Base-by-base conservation (phyloP, 2,113 vertebrate species). In the Ptilonorhynchus violaceus region DNA sequence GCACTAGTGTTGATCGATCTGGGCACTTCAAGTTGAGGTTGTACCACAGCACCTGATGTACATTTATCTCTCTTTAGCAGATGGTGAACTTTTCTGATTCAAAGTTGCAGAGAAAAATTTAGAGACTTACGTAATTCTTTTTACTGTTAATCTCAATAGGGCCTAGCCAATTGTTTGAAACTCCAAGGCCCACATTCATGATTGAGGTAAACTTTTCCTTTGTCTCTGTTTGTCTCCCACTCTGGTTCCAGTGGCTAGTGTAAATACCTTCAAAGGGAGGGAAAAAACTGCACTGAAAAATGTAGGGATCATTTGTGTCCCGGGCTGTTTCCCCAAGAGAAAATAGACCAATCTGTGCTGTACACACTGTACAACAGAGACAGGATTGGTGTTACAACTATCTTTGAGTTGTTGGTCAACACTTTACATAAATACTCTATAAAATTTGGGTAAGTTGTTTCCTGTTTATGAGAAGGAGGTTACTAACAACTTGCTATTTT, bases 101-200 rank as follows among this genome's bases (percentile, higher is more conserved):
- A 41, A 66, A 74, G 60, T 46, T 67, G 35, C 27, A 30, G 28
- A 85, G 63, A 59, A 37, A 10, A 56, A 64, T 89, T 72, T 19
- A 23, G 11, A 68, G 39, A 64, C 13, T 37, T 59, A 23, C 0
- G 4, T n/a, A 41, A 50, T 56, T 64, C 6, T 67, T 63, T 85
- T 55, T 55, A 68, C 13, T 10, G 8, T 47, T 31, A 66, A 89
- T 12, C 16, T 95, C 11, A 41, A 3, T 11, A 49, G 19, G 15
- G 6, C 21, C 24, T 69, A 27, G 8, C 15, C 19, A 44, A 17
- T 87, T 84, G 84, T 64, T 41, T 84, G 0, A 16, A 73, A 56
- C 28, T 62, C 46, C 12, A 15, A 56, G 27, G 13, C 8, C 21
- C 2, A 1, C 3, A 4, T 46, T 88, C 10, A 20, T 0, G 1